Evolutionary conservation across 2,113 vertebrate species (phyloP), one percentile per base, ranked within the genome.

Genomic region (Ibidorhyncha struthersii): DNA sequence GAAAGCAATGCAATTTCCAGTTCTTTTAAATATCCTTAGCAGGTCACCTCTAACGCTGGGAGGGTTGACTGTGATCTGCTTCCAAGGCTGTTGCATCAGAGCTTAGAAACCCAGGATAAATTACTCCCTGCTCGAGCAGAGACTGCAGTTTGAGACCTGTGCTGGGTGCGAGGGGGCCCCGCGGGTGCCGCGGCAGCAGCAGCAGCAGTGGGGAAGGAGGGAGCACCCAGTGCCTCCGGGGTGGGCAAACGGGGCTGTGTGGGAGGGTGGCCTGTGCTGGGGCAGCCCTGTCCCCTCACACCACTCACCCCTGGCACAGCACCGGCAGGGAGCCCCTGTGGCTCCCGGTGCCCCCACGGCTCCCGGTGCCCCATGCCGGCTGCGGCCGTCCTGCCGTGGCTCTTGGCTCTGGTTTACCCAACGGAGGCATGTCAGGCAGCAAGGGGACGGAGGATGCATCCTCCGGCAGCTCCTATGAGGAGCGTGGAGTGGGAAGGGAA

Each of bases 331-430:
- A 67, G 45, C 4, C 69, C 34, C 67, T 40, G 61, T 4, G 14
- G 29, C 22, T 69, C 66, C 49, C 4, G 6, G 9, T 30, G 40
- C 40, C 38, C 38, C 30, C 36, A 12, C 3, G 20, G 38, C 26
- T 29, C 66, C 71, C 4, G 2, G 17, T 74, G 23, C 27, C 38
- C 74, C 49, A 10, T 1, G 2, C n/a, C 0, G 1, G 16, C 43
- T 82, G 66, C 2, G 9, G 27, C n/a, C 5, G 3, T 23, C 49
- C 53, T 3, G 0, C 6, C 2, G 1, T 0, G 0, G 62, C 34
- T 52, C 52, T 32, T 1, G 0, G 56, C 62, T 71, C 47, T 2
- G 2, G 6, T 16, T 43, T 30, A 38, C 25, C 85, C 71, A 12
- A 13, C 0, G 5, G 32, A 47, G 40, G 14, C 6, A 29, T 4